These are phyloP conservation scores for Leucoma salicis DNA, from an alignment of 2,888 invertebrate genomes.

Conservation along the genomic window DNA sequence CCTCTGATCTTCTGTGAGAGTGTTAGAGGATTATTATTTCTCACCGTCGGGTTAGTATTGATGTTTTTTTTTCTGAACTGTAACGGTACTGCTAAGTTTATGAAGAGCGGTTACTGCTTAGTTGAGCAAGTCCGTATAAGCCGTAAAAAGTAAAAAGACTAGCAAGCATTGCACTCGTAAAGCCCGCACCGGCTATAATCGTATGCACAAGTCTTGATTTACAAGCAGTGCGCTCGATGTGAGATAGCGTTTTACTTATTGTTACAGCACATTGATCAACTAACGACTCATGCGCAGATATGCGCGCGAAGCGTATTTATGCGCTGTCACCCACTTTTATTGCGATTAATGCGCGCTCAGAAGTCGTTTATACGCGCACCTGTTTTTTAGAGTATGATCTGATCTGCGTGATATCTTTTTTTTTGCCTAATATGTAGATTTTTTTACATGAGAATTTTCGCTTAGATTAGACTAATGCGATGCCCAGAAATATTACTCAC, in stretches of 20 bases:
- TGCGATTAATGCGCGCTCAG: conserved; percentile 47
- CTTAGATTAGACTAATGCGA: too few relatives aligned
- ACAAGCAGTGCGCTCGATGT: conserved; percentile 52
- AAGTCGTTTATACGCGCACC: conserved; percentile 24
- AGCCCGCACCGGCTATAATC: conserved; percentile 27
- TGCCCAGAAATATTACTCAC: too few relatives aligned
- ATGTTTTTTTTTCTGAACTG: too few relatives aligned
- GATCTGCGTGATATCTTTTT: neutral
- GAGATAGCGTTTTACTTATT: conserved; percentile 68
- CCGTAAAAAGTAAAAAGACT: neutral
- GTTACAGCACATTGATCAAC: conserved; percentile 58
- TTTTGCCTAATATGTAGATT: too few relatives aligned
- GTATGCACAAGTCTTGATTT: conserved; percentile 56
- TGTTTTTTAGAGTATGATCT: conserved; percentile 20
- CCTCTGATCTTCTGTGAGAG: too few relatives aligned
- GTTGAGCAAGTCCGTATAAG: too few relatives aligned
- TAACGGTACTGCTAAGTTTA: too few relatives aligned
- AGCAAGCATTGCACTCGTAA: conserved; percentile 17
- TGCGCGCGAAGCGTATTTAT: conserved; percentile 45
- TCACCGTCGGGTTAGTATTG: too few relatives aligned
- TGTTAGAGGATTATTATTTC: too few relatives aligned
- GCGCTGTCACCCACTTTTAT: conserved; percentile 58
- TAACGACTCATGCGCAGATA: conserved; percentile 49
- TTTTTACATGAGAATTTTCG: too few relatives aligned
- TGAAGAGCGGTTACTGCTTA: too few relatives aligned